These are phyloP conservation scores for Calephelis perditalis DNA, from an alignment of 2,888 invertebrate genomes.

Conservation along the genomic window DNA sequence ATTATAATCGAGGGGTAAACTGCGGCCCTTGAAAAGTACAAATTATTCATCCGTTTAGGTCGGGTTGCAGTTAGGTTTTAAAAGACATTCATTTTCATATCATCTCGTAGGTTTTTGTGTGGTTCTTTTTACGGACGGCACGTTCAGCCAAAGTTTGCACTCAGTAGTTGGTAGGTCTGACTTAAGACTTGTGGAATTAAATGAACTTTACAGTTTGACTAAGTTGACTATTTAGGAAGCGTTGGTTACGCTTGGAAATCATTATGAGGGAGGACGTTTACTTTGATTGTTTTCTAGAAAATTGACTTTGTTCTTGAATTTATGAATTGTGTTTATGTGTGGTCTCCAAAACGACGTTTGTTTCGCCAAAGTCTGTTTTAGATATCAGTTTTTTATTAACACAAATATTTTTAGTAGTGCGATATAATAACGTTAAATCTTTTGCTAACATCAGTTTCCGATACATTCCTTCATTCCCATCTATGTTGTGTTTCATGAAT, in stretches of 20 bases:
- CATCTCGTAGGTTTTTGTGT: slow-evolving; percentile 41
- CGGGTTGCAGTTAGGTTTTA: slow-evolving; percentile 45
- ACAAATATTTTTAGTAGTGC: too few species aligned
- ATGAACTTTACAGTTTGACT: slow-evolving; percentile 49
- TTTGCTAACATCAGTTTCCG: too few species aligned
- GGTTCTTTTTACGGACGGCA: slow-evolving; percentile 27
- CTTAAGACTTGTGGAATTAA: slow-evolving; percentile 58
- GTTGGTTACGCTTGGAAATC: slow-evolving; percentile 27
- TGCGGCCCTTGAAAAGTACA: slow-evolving; percentile 66
- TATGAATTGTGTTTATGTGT: slow-evolving; percentile 60
- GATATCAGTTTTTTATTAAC: too few species aligned
- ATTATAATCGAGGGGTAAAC: slow-evolving; percentile 25
- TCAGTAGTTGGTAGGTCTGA: slow-evolving; percentile 43
- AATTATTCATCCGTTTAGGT: slow-evolving; percentile 66
- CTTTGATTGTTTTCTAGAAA: slow-evolving; percentile 47
- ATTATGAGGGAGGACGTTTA: slow-evolving; percentile 41
- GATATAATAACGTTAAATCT: too few species aligned
- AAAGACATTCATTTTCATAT: slow-evolving; percentile 57
- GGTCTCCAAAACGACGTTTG: slow-evolving; percentile 43
- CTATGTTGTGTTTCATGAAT: slow-evolving; percentile 16
- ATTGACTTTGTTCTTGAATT: slow-evolving; percentile 60
- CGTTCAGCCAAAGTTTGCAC: slow-evolving; percentile 49
- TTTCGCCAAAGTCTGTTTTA: background rate
- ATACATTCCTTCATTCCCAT: too few species aligned
- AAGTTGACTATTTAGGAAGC: slow-evolving; percentile 18